Conservation (phyloP, 2,888 invertebrate genomes). For the Drosophila cognata region DNA sequence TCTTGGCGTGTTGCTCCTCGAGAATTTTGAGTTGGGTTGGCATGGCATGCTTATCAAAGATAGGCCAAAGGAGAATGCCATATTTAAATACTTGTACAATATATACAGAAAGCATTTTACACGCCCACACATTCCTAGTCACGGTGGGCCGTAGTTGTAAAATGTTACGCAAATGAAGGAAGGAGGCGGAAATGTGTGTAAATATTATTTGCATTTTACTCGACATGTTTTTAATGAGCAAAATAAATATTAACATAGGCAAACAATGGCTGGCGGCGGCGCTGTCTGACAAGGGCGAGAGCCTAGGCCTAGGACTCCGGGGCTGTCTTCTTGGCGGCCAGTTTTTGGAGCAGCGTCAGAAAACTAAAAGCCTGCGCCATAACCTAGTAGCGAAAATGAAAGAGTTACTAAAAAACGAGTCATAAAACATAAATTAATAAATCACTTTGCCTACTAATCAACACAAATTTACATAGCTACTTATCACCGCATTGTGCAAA, state of each 20-base stretch:
- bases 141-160: constrained; percentile 14
- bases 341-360: constrained; percentile 81
- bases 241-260: constrained; percentile 59
- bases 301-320: constrained; percentile 14
- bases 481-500: neutral
- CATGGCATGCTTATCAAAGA: constrained; percentile 52
- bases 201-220: constrained; percentile 70
- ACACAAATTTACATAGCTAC: neutral
- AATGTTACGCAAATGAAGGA: constrained; percentile 54
- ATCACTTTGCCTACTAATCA: neutral
- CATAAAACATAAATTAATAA: neutral
- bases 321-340: constrained; percentile 76
- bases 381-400: constrained; percentile 61
- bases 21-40: constrained; percentile 28
- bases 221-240: constrained; percentile 72
- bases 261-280: constrained; percentile 18
- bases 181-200: constrained; percentile 54
- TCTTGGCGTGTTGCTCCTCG: constrained; percentile 8
- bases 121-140: constrained; percentile 15
- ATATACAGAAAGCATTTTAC: neutral
- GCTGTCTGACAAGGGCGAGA: neutral
- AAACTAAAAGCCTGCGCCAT: constrained; percentile 83
- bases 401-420: neutral
- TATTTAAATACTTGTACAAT: neutral
- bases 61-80: constrained; percentile 32